Conservation (phyloP, 2,113 vertebrate genomes). For the Trachemys scripta region DNA sequence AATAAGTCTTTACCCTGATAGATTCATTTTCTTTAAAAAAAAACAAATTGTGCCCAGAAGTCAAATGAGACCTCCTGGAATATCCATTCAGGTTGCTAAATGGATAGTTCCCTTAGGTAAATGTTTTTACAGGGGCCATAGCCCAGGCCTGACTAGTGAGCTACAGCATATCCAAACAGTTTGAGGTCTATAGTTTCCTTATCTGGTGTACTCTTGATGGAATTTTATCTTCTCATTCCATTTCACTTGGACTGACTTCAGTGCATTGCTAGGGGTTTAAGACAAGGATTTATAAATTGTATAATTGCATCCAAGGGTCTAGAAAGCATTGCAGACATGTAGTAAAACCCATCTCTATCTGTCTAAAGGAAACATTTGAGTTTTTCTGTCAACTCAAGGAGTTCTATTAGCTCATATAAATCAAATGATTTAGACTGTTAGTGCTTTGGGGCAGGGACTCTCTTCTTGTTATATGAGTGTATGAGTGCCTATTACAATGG, state of each 20-base stretch:
- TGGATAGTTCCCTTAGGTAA: neutral
- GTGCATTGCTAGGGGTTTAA: neutral
- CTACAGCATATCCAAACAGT: neutral
- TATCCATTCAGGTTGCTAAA: neutral
- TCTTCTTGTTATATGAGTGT: neutral
- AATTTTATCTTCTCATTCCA: neutral
- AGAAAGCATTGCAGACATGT: neutral
- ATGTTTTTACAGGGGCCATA: accelerated
- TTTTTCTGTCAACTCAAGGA: neutral
- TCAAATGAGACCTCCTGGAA: neutral
- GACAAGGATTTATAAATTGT: neutral
- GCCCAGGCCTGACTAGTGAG: neutral
- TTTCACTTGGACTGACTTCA: neutral
- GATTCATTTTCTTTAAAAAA: neutral
- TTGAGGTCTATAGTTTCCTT: neutral
- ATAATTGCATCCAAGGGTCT: neutral
- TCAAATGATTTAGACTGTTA: neutral
- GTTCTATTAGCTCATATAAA: neutral
- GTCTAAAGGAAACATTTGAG: neutral
- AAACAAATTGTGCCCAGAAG: neutral
- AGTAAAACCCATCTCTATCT: neutral
- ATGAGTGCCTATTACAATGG: neutral
- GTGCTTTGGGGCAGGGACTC: neutral
- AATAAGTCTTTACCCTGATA: neutral
- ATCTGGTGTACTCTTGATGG: neutral